Evolutionary conservation across 2,113 vertebrate genomes (phyloP).

Genomic region (Neodon shergylaensis): DNA sequence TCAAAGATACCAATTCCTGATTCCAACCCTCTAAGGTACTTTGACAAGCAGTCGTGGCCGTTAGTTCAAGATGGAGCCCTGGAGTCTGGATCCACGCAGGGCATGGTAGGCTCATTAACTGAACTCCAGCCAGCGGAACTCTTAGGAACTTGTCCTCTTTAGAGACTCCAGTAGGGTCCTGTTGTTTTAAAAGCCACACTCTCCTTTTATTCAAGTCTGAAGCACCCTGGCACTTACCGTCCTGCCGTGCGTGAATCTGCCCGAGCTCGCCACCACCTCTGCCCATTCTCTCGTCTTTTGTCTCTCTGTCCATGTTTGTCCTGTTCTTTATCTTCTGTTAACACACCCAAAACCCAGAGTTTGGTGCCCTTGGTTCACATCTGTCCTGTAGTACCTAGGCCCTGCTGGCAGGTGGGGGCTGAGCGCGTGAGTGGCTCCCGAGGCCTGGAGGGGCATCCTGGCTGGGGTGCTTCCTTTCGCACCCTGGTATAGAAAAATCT

Average conservation of each 20-base stretch:
- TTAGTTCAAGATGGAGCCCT: not conserved
- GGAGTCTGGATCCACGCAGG: not conserved
- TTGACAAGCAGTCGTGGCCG: not conserved
- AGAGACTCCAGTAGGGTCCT: not conserved
- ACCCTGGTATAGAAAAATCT: not conserved
- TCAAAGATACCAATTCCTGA: not conserved
- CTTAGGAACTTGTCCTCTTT: too few relatives aligned
- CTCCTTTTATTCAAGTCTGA: not conserved
- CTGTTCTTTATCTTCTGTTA: not conserved
- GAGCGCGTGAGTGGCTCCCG: too few relatives aligned
- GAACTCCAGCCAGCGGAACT: not conserved
- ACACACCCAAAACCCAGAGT: not conserved
- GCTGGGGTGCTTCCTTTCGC: too few relatives aligned
- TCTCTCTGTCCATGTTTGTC: not conserved
- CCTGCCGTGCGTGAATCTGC: not conserved
- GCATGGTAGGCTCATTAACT: not conserved
- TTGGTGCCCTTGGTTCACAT: not conserved
- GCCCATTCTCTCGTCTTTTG: not conserved
- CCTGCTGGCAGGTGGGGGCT: not conserved
- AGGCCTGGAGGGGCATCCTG: not conserved
- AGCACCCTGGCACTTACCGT: not conserved
- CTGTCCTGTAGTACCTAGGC: not conserved
- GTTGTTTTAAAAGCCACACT: not conserved
- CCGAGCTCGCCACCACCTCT: too few relatives aligned
- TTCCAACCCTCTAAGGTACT: not conserved